Conservation (phyloP, 2,797 vertebrate genomes). For the Melanotaenia trifasciata region DNA sequence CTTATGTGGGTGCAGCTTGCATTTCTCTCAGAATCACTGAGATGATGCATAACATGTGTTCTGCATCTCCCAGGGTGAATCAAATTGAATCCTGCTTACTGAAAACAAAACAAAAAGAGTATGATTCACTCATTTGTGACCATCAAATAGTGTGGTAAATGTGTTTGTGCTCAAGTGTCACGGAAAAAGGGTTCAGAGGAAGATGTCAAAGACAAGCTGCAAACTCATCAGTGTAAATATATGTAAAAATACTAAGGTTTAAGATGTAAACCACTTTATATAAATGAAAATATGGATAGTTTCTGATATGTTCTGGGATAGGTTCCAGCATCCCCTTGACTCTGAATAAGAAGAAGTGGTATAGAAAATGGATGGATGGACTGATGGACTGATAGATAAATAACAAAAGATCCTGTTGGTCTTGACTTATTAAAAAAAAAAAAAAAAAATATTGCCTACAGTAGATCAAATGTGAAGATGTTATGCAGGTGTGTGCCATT, state of each 20-base stretch:
- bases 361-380: too few relatives aligned
- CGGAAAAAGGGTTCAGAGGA: slow-evolving; percentile 29
- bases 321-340: too few relatives aligned
- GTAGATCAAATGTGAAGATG: too few relatives aligned
- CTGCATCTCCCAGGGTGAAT: slow-evolving; percentile 41
- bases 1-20: slow-evolving; percentile 3
- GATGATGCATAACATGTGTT: slow-evolving; percentile 49
- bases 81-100: slow-evolving; percentile 51
- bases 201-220: slow-evolving; percentile 38
- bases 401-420: background rate
- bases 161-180: slow-evolving; percentile 47
- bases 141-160: slow-evolving; percentile 63
- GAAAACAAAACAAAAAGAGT: slow-evolving; percentile 59
- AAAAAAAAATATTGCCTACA: background rate
- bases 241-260: slow-evolving; percentile 48
- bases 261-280: slow-evolving; percentile 46
- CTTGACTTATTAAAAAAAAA: background rate
- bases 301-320: too few relatives aligned
- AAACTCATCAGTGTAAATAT: slow-evolving; percentile 56
- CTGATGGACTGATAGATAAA: background rate
- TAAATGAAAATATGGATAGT: slow-evolving; percentile 26
- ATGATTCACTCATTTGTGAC: slow-evolving; percentile 62
- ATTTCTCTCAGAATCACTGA: slow-evolving; percentile 33
- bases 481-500: background rate
- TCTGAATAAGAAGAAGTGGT: too few relatives aligned